Evolutionary conservation across 2,113 vertebrate genomes (phyloP).

Genomic region (Syngnathus floridae): DNA sequence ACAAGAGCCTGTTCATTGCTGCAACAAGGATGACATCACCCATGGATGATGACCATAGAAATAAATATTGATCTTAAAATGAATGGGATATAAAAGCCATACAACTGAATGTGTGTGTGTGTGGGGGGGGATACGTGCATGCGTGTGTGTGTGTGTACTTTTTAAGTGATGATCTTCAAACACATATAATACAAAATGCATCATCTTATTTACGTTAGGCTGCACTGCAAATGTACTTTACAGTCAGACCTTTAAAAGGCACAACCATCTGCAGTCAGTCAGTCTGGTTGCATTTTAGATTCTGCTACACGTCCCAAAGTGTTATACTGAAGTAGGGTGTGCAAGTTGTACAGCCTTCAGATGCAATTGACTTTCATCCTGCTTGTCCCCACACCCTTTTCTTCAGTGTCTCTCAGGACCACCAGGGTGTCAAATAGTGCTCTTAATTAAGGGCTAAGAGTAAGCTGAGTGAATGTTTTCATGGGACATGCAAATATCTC

Average conservation of each 20-base stretch:
- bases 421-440: conserved; percentile 10
- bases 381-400: neutral
- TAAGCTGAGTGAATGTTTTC: conserved; percentile 19
- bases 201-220: conserved; percentile 11
- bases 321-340: conserved; percentile 11
- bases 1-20: too few relatives aligned
- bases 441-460: conserved; percentile 32
- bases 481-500: conserved; percentile 4
- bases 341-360: neutral
- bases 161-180: neutral
- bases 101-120: too few relatives aligned
- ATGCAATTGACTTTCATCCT: conserved; percentile 2
- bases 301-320: neutral
- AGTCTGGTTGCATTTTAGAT: conserved; percentile 8
- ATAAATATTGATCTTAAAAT: too few relatives aligned
- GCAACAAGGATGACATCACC: too few relatives aligned
- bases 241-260: conserved; percentile 12
- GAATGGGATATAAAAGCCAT: too few relatives aligned
- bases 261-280: conserved; percentile 5
- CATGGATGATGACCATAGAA: too few relatives aligned
- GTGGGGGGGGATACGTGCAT: too few relatives aligned
- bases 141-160: neutral
- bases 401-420: conserved; percentile 14
- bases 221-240: conserved; percentile 14
- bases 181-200: conserved; percentile 10